Base-by-base conservation (phyloP, 2,888 invertebrate genomes). In the Thymelicus lineola region DNA sequence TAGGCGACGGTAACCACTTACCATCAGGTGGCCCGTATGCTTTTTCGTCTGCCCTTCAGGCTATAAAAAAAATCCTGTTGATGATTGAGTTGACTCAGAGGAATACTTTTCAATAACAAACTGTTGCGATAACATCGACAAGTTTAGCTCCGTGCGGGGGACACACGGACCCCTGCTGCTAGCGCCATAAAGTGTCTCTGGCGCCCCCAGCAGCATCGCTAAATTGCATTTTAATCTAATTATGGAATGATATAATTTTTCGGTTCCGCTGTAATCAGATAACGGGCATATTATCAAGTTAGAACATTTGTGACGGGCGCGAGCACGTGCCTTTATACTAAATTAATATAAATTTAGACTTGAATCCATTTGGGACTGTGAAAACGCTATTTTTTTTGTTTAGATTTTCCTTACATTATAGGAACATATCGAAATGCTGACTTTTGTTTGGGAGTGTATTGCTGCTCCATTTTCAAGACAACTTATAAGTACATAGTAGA, bases 161-260 rank as follows among this genome's bases (percentile, higher is more conserved):
- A 68, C 45, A 20, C 20, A 60, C 14, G n/a, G 28, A 61, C 59
- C 68, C 68, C 62, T 55, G 15, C 65, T 10, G 64, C 28, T 45
- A 74, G 73, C 74, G 76, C 80, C 83, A 84, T 87, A 84, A 87
- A 86, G 83, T 81, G 83, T 75, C 79, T 66, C 71, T 75, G 80
- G 78, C 87, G 90, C 86, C 88, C 83, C 90, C 88, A 82, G 90
- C 80, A 88, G 89, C 89, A 87, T 88, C 87, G 87, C 93, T 87
- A 88, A 93, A 93, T 93, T 93, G 92, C 91, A 88, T 90, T 93
- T 93, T 93, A 93, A 93, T 91, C 90, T 89, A 92, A 93, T 93
- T 93, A 93, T 80, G 72, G 80, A 84, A 88, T 87, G 88, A 93
- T 93, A 92, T 93, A 93, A 93, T 93, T 93, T 93, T 93, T 93